A percentile compares a stretch with the other conserved stretches of the same genome.
Conservation (phyloP, 2,797 vertebrate species). For the Gallinago nigripennis region DNA sequence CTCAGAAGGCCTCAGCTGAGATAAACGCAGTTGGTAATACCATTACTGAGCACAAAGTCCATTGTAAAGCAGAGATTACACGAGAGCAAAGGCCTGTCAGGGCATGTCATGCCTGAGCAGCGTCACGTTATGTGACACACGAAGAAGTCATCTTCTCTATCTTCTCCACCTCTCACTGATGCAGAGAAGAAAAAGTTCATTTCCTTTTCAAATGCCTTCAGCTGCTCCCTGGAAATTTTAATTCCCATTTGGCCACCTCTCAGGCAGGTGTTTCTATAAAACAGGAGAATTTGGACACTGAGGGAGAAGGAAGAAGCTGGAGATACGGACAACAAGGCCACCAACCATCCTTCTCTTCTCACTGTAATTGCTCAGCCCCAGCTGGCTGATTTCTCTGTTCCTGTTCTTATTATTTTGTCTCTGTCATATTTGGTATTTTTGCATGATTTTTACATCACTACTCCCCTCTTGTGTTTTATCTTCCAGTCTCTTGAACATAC, state of each 20-base stretch:
- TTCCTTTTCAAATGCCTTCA: not conserved
- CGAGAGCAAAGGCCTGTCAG: fast-evolving
- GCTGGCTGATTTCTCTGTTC: not conserved
- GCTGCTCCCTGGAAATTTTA: not conserved
- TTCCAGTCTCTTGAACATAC: not conserved
- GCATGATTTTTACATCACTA: not conserved
- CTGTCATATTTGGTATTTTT: not conserved
- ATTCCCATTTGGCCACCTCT: not conserved
- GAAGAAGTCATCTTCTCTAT: not conserved
- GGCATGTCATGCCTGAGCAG: not conserved
- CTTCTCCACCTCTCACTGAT: not conserved
- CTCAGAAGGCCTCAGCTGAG: not conserved
- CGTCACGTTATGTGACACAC: fast-evolving
- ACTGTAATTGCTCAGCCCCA: not conserved
- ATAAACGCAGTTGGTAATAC: not conserved
- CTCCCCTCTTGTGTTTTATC: not conserved
- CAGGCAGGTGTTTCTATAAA: not conserved
- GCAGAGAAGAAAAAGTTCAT: not conserved
- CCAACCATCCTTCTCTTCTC: not conserved
- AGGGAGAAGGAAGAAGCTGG: not conserved
- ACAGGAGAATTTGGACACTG: not conserved
- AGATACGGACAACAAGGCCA: not conserved
- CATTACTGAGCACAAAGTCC: not conserved
- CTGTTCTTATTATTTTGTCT: not conserved
- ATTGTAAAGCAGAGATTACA: not conserved